These are phyloP conservation scores for Macrophya annulata DNA, from an alignment of 2,888 invertebrate species.

Conservation along the genomic window DNA sequence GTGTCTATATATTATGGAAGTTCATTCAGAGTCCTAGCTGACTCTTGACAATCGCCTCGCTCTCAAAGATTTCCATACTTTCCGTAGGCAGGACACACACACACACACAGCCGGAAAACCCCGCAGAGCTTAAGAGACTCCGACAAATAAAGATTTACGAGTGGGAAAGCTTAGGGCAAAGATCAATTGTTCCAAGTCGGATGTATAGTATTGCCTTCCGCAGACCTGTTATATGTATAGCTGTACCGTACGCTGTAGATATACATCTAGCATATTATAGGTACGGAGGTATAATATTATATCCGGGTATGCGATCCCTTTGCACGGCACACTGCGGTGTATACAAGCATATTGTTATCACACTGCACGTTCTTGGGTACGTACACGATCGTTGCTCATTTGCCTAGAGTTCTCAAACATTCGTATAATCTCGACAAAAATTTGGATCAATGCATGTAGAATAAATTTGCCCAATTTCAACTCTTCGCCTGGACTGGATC, in stretches of 20 bases:
- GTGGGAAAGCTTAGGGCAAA: slow-evolving; percentile 61
- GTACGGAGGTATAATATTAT: not conserved
- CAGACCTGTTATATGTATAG: not conserved
- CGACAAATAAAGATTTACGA: slow-evolving; percentile 74
- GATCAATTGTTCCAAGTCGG: slow-evolving; percentile 23
- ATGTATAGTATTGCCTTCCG: not conserved
- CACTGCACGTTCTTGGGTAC: no score
- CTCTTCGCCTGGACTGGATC: no score
- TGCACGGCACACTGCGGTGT: no score
- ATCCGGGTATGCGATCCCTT: not conserved
- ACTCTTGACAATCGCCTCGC: slow-evolving; percentile 1
- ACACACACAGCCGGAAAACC: slow-evolving; percentile 20
- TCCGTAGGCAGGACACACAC: not conserved
- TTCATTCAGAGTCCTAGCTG: slow-evolving; percentile 16
- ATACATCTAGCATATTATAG: not conserved
- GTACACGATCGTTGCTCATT: no score
- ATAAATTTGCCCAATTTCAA: not conserved
- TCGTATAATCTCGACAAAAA: not conserved
- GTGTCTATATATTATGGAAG: not conserved
- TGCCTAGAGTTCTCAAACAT: no score
- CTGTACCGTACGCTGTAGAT: not conserved
- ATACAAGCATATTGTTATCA: no score
- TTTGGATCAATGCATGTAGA: not conserved
- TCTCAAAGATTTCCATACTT: not conserved
- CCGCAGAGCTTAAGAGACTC: slow-evolving; percentile 64